A percentile compares a stretch with the other conserved stretches of the same genome.
Evolutionary conservation across 2,888 invertebrate species (phyloP).

Genomic region (Ctenicera cuprea): DNA sequence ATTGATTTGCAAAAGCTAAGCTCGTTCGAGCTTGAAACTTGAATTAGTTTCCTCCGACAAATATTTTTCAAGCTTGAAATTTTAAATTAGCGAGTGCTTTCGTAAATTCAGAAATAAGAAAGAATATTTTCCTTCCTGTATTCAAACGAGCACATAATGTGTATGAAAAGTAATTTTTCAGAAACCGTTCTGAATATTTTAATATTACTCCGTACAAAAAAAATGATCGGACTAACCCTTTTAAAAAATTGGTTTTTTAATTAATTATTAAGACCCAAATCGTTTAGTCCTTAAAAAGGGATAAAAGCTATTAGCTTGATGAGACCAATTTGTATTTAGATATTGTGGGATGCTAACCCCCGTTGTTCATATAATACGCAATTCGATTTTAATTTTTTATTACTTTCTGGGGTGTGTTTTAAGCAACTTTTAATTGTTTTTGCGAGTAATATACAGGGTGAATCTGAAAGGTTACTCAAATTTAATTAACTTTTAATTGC

Average conservation of each 20-base stretch:
- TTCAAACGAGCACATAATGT: not conserved
- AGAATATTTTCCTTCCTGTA: not conserved
- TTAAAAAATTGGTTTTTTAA: constrained; percentile 45
- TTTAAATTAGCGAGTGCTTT: constrained; percentile 15
- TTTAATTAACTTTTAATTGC: too few species aligned
- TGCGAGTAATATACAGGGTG: too few species aligned
- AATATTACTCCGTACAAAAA: too few species aligned
- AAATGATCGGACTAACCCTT: not conserved
- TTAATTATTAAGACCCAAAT: constrained; percentile 38
- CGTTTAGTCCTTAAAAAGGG: constrained; percentile 43
- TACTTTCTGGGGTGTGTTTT: too few species aligned
- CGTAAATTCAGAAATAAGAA: not conserved
- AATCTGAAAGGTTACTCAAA: too few species aligned
- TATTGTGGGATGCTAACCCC: constrained; percentile 14
- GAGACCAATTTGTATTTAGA: constrained; percentile 42
- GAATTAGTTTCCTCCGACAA: constrained; percentile 33
- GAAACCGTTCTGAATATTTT: too few species aligned
- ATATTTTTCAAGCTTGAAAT: constrained; percentile 39
- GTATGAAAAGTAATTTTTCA: constrained; percentile 6
- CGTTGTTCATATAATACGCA: not conserved
- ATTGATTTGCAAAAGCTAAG: constrained; percentile 41
- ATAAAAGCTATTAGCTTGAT: constrained; percentile 46
- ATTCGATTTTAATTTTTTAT: constrained; percentile 5
- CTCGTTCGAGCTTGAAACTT: constrained; percentile 41
- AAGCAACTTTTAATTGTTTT: too few species aligned